Evolutionary conservation across 2,113 vertebrate genomes (phyloP), one percentile per base, ranked within the genome.

Genomic region (Brachyistius frenatus): DNA sequence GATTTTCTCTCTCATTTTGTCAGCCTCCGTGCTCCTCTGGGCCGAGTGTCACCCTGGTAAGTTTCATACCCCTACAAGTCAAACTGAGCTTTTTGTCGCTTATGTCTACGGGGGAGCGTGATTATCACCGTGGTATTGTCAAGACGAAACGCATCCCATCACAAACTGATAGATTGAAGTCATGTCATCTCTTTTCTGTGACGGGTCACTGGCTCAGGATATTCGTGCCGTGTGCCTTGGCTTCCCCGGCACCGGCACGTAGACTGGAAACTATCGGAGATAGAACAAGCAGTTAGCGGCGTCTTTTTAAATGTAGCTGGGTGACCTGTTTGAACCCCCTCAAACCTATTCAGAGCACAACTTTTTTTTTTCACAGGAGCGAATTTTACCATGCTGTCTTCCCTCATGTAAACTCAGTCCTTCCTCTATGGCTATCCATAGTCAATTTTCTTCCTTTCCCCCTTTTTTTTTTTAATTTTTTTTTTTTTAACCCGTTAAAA

Each of bases 31-130:
- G 94, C 94, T 97, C 89, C 94, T 95, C 80, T 93, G 95, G 95
- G 96, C 96, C 92, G 92, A 96, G 73, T 96, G 96, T 90, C 96
- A 96, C 88, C 97, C 97, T 66, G 96, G 97, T 99, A 95, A 98
- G 97, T 95, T 93, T 81, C 46, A 54, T 52, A 8, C 55, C 30
- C 39, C 15, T 14, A 3, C 75, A 86, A 76, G 68, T 72, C 75
- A 46, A 54, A 54, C 37, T 23, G 47, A 32, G 53, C 41, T 55
- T 46, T 55, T 65, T 15, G 31, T 44, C 32, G 15, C 46, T 31
- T 11, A 1, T 57, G 46, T 46, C 41, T 49, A 13, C 53, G 62
- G 7, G 15, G 49, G 60, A 50, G 60, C 50, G 46, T 15, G 31
- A 5, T 37, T 9, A 7, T 30, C 14, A 8, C 0, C 23, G n/a